Evolutionary conservation across 2,888 invertebrate genomes (phyloP), one percentile per base, ranked within the genome.

Genomic region (Gisinianus flammeolus): DNA sequence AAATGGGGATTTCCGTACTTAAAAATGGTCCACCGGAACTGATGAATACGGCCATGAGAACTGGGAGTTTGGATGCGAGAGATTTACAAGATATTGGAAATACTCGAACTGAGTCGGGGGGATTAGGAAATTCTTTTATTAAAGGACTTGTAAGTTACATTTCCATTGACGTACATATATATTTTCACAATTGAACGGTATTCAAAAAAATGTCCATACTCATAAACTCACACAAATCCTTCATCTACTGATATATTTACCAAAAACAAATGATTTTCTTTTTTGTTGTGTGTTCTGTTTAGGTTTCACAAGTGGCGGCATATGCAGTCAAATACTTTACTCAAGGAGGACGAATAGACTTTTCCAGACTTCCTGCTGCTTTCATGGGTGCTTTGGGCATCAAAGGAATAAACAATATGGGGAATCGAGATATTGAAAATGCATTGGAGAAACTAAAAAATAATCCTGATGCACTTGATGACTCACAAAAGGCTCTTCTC

Each of bases 381-480:
- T 84, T 83, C 66, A 30, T 81, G 26, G 83, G 83, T 66, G 83
- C 83, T 58, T 26, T 84, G 56, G 84, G 84, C 24, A 80, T 84
- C 19, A 79, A 80, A 56, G 81, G 81, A 19, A 56, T 83, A 24
- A 77, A 78, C 12, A 80, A 81, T 66, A 75, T 82, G 70, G 44
- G 30, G 16, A 75, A 80, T 58, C 52, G 83, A n/a, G 82, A 83
- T 24, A 72, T 84, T 54, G 80, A 80, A 12, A 80, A 80, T 66
- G 74, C 78, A 26, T 35, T 81, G 2, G 78, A 78, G 0, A 80
- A 82, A 62, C 74, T 84, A 2, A 83, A 78, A 35, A 80, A 79
- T 12, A 80, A 81, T 74, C 84, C 82, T 0, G 82, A 82, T 68
- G 44, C 80, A 24, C 52, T 84, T 31, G 82, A 82, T 52, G 83